These are phyloP conservation scores for Myotis daubentonii DNA, from an alignment of 2,797 vertebrate genomes.

Conservation along the genomic window DNA sequence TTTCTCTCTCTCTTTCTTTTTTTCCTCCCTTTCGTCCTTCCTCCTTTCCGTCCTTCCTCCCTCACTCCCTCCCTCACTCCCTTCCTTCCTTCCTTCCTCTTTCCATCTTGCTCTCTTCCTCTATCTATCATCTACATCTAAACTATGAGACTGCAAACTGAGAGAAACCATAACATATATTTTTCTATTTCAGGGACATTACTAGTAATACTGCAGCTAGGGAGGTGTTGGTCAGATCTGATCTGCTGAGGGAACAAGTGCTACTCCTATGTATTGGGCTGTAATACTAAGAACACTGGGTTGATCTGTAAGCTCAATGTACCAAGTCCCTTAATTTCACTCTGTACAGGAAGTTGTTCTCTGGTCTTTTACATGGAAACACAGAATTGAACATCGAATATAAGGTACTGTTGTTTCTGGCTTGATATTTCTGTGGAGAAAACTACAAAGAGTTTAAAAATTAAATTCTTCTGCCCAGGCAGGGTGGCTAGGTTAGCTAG, in stretches of 20 bases:
- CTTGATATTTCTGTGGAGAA: not conserved
- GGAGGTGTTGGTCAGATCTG: not conserved
- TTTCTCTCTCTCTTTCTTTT: too few species aligned
- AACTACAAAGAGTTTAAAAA: not conserved
- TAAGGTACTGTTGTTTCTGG: not conserved
- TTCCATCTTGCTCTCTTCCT: not conserved
- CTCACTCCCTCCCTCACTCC: accelerated
- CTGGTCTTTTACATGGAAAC: not conserved
- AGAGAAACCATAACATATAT: not conserved
- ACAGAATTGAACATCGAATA: not conserved
- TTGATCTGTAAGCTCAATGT: not conserved
- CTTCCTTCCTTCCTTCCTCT: not conserved
- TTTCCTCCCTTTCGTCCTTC: not conserved
- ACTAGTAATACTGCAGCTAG: not conserved
- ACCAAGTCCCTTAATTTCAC: not conserved
- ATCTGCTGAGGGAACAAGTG: not conserved
- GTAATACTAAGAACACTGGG: not conserved
- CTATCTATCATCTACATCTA: not conserved
- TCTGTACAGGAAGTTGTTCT: not conserved
- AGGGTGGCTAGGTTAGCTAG: not conserved
- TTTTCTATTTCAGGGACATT: not conserved
- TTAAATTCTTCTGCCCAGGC: not conserved
- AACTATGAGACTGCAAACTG: not conserved
- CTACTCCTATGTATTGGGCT: not conserved
- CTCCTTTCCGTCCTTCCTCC: too few species aligned